Evolutionary conservation across 2,888 invertebrate species (phyloP).

Genomic region (Xestobium rufovillosum): DNA sequence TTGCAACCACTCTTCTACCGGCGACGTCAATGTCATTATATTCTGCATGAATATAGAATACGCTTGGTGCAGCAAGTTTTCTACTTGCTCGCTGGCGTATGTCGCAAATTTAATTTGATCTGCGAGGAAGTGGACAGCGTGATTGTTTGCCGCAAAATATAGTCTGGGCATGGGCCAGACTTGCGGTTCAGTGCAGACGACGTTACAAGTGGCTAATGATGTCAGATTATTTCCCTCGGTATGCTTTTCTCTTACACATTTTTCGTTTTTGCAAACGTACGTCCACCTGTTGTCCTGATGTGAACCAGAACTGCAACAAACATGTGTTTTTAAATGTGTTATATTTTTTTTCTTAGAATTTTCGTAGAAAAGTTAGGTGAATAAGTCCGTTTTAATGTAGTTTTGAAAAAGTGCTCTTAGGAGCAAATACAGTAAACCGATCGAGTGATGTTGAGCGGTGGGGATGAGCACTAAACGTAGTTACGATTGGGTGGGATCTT

Average conservation of each 20-base stretch:
- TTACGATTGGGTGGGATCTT: no score
- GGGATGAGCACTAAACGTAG: no score
- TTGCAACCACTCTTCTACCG: neutral
- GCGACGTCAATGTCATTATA: constrained; percentile 14
- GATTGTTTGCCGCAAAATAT: constrained; percentile 51
- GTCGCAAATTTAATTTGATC: constrained; percentile 45
- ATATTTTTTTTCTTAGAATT: no score
- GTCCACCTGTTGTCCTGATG: constrained; percentile 47
- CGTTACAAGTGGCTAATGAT: constrained; percentile 62
- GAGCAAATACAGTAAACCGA: no score
- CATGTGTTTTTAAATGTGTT: no score
- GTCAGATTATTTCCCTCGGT: constrained; percentile 38
- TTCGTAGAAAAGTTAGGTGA: no score
- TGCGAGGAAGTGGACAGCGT: constrained; percentile 51
- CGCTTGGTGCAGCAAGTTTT: constrained; percentile 43
- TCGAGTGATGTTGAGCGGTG: no score
- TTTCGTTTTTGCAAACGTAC: constrained; percentile 57
- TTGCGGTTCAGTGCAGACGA: constrained; percentile 60
- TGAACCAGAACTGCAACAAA: no score
- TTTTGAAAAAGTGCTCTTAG: no score
- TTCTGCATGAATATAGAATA: constrained; percentile 42
- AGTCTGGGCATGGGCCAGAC: constrained; percentile 71
- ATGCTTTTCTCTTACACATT: constrained; percentile 49
- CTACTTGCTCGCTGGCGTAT: constrained; percentile 39
- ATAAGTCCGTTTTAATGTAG: no score